Percentiles rank a stretch among this genome's conserved stretches.
Conservation (phyloP, 2,797 vertebrate genomes). For the Trematomus bernacchii region DNA sequence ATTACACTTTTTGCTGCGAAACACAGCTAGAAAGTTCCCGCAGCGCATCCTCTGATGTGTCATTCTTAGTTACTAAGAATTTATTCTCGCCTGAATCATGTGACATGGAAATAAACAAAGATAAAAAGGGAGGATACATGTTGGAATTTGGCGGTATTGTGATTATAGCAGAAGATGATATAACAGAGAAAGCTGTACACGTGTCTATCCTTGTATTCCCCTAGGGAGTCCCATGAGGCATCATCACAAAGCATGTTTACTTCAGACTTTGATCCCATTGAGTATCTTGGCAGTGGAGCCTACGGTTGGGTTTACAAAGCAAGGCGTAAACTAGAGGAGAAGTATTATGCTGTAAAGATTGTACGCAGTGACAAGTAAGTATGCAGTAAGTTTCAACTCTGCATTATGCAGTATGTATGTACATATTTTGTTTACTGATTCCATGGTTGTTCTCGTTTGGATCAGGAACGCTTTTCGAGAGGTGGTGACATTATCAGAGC, state of each 20-base stretch:
- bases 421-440: not conserved
- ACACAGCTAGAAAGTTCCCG: too few relatives aligned
- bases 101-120: too few relatives aligned
- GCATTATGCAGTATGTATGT: not conserved
- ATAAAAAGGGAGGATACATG: too few relatives aligned
- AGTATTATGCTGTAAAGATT: slow-evolving; percentile 77
- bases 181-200: not conserved
- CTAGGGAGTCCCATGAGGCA: slow-evolving; percentile 12
- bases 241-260: slow-evolving; percentile 52
- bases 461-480: slow-evolving; percentile 77
- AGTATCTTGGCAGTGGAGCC: slow-evolving; percentile 65
- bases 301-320: slow-evolving; percentile 79
- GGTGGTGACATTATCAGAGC: slow-evolving; percentile 42
- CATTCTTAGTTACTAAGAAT: too few relatives aligned
- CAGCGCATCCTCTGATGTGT: too few relatives aligned
- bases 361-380: slow-evolving; percentile 71
- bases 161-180: not conserved
- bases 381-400: not conserved
- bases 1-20: too few relatives aligned
- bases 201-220: not conserved
- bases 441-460: not conserved
- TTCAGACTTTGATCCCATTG: slow-evolving; percentile 55
- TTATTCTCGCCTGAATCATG: too few relatives aligned
- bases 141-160: too few relatives aligned
- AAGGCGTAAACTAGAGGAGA: slow-evolving; percentile 37